phyloP scores from a whole-genome alignment of 1,140 invertebrate genomes.

The Scaptomyza montana region DNA sequence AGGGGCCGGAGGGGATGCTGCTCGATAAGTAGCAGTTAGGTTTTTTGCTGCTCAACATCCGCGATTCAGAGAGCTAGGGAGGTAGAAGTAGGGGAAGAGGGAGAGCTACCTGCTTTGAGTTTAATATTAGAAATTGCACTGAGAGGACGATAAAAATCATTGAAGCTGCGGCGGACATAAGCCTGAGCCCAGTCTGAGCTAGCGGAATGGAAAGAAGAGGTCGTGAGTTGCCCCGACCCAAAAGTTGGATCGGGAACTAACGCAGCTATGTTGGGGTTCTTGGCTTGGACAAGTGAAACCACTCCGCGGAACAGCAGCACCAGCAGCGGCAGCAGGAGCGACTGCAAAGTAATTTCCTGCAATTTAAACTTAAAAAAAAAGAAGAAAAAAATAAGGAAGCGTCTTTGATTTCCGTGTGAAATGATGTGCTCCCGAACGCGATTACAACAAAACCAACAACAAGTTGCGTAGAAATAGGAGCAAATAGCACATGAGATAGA shows the following conservation, averaged over 20 bases:
- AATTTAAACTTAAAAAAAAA: conserved; percentile 79
- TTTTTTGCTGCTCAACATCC: conserved; percentile 71
- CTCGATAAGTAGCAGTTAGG: conserved; percentile 81
- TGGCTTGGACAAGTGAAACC: conserved; percentile 17
- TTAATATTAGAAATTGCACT: conserved; percentile 71
- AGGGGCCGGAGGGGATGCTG: conserved; percentile 22
- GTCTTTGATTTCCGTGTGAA: conserved; percentile 82
- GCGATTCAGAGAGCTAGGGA: conserved; percentile 37
- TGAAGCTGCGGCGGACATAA: conserved; percentile 14
- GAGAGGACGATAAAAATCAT: conserved; percentile 32
- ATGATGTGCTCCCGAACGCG: conserved; percentile 46
- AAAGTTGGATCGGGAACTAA: neutral
- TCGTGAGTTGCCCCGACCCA: neutral
- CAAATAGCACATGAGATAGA: too few species aligned
- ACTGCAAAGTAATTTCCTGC: conserved; percentile 79
- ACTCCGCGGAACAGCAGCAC: conserved; percentile 3
- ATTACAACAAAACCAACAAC: conserved; percentile 27
- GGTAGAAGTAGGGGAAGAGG: neutral
- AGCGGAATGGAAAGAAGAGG: neutral
- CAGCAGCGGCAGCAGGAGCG: conserved; percentile 2
- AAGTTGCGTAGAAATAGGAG: neutral
- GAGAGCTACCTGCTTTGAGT: conserved; percentile 63
- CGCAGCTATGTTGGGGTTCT: too few species aligned
- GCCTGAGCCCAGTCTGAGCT: neutral
- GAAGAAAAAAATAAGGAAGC: conserved; percentile 66